These are phyloP conservation scores for Monoplex corrugatus DNA, from an alignment of 2,888 invertebrate genomes.

Conservation along the genomic window DNA sequence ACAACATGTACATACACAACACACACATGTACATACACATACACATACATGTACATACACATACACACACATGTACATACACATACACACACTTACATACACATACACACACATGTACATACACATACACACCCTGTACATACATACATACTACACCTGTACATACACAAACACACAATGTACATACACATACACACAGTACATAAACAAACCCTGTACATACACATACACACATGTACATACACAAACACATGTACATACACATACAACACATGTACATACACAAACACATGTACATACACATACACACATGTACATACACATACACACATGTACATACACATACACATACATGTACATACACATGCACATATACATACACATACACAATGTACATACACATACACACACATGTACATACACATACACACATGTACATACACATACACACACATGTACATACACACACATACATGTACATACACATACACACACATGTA, in stretches of 20 bases:
- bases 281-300: background rate
- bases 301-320: background rate
- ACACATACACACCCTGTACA: too few relatives aligned
- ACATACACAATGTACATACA: background rate
- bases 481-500: background rate
- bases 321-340: background rate
- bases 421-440: background rate
- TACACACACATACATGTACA: background rate
- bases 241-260: background rate
- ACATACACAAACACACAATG: too few relatives aligned
- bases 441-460: background rate
- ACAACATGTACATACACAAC: too few relatives aligned
- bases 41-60: too few relatives aligned
- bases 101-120: too few relatives aligned
- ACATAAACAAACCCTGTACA: too few relatives aligned
- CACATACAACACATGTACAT: background rate
- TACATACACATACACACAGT: too few relatives aligned
- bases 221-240: too few relatives aligned
- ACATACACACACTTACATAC: too few relatives aligned
- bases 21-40: too few relatives aligned
- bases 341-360: background rate
- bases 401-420: background rate
- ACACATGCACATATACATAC: slow-evolving; percentile 2
- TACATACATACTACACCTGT: too few relatives aligned
- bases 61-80: too few relatives aligned